Percentiles rank a stretch among this genome's conserved stretches.
These are phyloP conservation scores for Istiophorus platypterus DNA, from an alignment of 2,113 vertebrate genomes.

Conservation along the genomic window DNA sequence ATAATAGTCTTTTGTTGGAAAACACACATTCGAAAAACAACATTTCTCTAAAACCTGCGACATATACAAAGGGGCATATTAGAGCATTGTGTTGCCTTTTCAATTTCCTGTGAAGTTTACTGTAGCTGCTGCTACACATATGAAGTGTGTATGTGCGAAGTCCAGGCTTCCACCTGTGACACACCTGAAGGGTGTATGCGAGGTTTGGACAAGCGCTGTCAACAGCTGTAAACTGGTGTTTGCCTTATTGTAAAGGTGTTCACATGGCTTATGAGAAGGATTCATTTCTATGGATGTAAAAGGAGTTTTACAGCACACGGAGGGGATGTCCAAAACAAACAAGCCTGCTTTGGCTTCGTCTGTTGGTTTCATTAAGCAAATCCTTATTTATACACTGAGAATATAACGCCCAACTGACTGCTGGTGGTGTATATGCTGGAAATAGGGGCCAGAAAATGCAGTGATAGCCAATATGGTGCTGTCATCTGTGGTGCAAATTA, in stretches of 20 bases:
- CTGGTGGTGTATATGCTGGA: background rate
- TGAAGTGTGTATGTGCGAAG: background rate
- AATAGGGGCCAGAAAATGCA: background rate
- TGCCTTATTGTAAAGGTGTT: slow-evolving; percentile 24
- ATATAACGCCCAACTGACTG: background rate
- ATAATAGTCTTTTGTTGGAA: slow-evolving; percentile 45
- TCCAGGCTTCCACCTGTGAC: slow-evolving; percentile 1
- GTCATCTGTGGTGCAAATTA: background rate
- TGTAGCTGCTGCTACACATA: background rate
- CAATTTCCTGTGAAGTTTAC: slow-evolving; percentile 44
- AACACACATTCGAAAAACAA: slow-evolving; percentile 7
- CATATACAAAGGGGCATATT: background rate
- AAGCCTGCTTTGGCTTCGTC: slow-evolving; percentile 9
- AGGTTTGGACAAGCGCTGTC: slow-evolving; percentile 38
- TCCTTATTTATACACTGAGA: background rate
- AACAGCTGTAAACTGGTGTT: slow-evolving; percentile 55
- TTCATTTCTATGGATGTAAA: slow-evolving; percentile 46
- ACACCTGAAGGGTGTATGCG: slow-evolving; percentile 13
- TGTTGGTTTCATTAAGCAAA: slow-evolving; percentile 4
- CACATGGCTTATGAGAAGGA: slow-evolving; percentile 13
- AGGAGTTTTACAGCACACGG: slow-evolving; percentile 21
- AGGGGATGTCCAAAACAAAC: slow-evolving; percentile 38
- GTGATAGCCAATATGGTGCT: too few relatives aligned
- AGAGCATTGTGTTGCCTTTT: slow-evolving; percentile 19
- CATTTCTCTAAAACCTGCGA: slow-evolving; percentile 29